Base-by-base conservation (phyloP, 2,888 invertebrate species). In the Aplocera efformata region DNA sequence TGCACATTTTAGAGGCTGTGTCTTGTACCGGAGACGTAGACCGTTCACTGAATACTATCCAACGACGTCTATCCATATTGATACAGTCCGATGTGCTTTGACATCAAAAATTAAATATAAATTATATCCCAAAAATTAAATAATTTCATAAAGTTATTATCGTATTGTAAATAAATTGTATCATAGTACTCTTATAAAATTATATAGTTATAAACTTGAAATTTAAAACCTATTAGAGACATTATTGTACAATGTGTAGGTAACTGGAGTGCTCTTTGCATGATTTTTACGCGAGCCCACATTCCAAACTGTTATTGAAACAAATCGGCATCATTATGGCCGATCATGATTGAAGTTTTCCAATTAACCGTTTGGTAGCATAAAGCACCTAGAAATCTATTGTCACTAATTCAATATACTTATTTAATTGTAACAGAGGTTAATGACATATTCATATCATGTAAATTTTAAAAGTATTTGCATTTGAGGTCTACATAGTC, bases 371-470 rank as follows among this genome's bases (percentile, higher is more conserved):
- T 50, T 50, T 46, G 49, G 48, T 46, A 54, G 43, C 47, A 47
- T 46, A 38, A 41, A 46, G 46, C 41, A 52, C 48, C 42, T 50
- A 49, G 36, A 26, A 48, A 68, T 63, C 64, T 72, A 75, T 76
- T 72, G 70, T 73, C 72, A 71, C 63, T 70, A 74, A 63, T 63
- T 76, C n/a, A 75, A 74, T 73, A 69, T 70, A 70, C 72, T 72
- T 66, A 69, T 73, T 71, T 73, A 79, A 81, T 70, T 72, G 72
- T 79, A 79, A 81, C 82, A 79, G 82, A 83, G 77, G 81, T 83
- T 79, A 84, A 82, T 80, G 82, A 84, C 84, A 82, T 84, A 85
- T 85, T 86, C 88, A 88, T 88, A 88, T 88, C 88, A 86, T 85
- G 86, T 88, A 86, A 84, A 86, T 82, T 84, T 74, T 33, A 78